These are phyloP conservation scores for Podarcis cretensis DNA, from an alignment of 2,113 vertebrate species.

Conservation along the genomic window DNA sequence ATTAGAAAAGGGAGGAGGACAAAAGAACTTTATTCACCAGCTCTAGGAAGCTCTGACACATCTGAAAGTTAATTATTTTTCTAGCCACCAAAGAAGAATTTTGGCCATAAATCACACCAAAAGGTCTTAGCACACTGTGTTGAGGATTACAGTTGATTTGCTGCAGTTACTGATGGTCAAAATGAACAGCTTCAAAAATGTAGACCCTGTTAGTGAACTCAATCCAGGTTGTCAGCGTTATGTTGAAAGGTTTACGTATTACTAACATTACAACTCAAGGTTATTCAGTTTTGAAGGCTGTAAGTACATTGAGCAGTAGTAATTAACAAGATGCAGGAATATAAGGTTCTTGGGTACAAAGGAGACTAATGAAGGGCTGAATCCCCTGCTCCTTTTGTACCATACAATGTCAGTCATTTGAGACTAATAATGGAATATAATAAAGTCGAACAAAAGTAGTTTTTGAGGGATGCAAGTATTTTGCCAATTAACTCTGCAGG, in stretches of 20 bases:
- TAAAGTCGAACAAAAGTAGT: background rate
- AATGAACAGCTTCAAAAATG: constrained; percentile 50
- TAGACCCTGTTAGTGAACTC: constrained; percentile 51
- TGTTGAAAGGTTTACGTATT: background rate
- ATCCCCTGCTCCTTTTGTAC: background rate
- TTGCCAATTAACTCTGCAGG: too few relatives aligned
- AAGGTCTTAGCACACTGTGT: constrained; percentile 41
- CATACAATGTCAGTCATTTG: background rate
- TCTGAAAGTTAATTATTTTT: constrained; percentile 54
- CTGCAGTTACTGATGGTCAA: constrained; percentile 44
- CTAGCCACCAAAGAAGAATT: background rate
- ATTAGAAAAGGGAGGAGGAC: constrained; percentile 44
- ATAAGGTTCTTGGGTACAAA: background rate
- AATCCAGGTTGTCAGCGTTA: constrained; percentile 42
- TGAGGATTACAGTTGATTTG: constrained; percentile 57
- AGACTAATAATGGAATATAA: background rate
- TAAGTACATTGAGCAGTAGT: accelerated
- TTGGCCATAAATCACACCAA: background rate
- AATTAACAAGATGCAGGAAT: background rate
- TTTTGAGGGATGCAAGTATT: background rate
- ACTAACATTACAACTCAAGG: constrained; percentile 17
- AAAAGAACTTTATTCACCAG: constrained; percentile 14
- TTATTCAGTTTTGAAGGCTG: constrained; percentile 32
- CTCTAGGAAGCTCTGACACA: constrained; percentile 22
- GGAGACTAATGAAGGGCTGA: background rate